Evolutionary conservation across 2,113 vertebrate species (phyloP).

Genomic region (Hemiscyllium ocellatum): DNA sequence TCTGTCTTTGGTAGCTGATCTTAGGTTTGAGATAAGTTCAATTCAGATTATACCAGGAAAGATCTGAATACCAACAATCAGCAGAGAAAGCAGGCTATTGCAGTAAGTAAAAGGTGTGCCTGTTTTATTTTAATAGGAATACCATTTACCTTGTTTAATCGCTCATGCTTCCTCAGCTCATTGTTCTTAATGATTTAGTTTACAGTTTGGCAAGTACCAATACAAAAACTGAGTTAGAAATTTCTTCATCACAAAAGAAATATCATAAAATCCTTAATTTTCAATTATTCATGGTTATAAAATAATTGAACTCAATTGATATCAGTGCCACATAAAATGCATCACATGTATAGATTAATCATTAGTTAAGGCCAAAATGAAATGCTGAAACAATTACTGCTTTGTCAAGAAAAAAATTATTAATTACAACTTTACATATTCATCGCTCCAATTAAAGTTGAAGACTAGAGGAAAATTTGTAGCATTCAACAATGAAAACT

Average conservation of each 20-base stretch:
- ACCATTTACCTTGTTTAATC: neutral
- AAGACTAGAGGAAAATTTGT: neutral
- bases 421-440: slow-evolving; percentile 18
- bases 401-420: neutral
- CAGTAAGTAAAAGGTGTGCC: neutral
- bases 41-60: neutral
- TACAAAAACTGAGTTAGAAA: neutral
- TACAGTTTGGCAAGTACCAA: neutral
- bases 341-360: neutral
- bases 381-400: neutral
- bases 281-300: neutral
- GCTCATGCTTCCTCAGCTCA: neutral
- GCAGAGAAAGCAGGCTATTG: neutral
- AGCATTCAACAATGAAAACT: neutral
- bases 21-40: neutral
- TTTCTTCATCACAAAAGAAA: neutral
- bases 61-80: neutral
- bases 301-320: slow-evolving; percentile 7
- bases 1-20: neutral
- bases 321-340: neutral
- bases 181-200: neutral
- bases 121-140: neutral
- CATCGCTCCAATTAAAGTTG: neutral
- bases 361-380: neutral
- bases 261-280: neutral